Evolutionary conservation across 1,140 invertebrate species (phyloP), one percentile per base, ranked within the genome.

Genomic region (Zaprionus vittiger): DNA sequence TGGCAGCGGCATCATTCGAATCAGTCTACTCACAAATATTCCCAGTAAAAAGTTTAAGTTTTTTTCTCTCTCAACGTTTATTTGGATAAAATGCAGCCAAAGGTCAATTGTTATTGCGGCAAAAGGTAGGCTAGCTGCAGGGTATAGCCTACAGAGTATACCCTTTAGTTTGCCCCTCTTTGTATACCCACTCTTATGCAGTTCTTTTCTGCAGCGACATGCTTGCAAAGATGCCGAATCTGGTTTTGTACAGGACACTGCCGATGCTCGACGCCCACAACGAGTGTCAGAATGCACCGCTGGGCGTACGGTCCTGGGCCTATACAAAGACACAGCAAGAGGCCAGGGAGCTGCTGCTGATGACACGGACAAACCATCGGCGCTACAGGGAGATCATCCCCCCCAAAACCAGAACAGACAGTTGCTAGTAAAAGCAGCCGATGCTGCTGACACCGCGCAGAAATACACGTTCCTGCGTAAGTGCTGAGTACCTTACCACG

Each of bases 301-400:
- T 20, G 17, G 60, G 5, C 5, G 28, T 70, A 0, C 15, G 22
- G 3, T 59, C 76, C 0, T 7, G 54, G 15, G 31, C 34, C 7
- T 71, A 57, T 5, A 31, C 61, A 4, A 47, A 34, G 11, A 7
- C 47, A 1, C 77, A 79, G 62, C 4, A 12, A 12, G 61, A 79
- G 24, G 54, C 56, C 1, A 7, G 26, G n/a, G 22, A 61, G 31
- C n/a, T 76, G 20, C 38, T 76, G 11, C 15, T 17, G 11, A 20
- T 1, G 4, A 24, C 20, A 0, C 20, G 7, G n/a, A 17, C 41
- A 17, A 47, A 47, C 9, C 41, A 47, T 47, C 41, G 9, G 6
- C 41, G 41, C 1, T 47, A 47, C 41, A 47, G 1, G 6, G 41
- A 15, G 2, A 17, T 6, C 41, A 4, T n/a, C 4, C 12, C 4